Evolutionary conservation across 2,113 vertebrate species (phyloP).

Genomic region (Macheiramphus alcinus): DNA sequence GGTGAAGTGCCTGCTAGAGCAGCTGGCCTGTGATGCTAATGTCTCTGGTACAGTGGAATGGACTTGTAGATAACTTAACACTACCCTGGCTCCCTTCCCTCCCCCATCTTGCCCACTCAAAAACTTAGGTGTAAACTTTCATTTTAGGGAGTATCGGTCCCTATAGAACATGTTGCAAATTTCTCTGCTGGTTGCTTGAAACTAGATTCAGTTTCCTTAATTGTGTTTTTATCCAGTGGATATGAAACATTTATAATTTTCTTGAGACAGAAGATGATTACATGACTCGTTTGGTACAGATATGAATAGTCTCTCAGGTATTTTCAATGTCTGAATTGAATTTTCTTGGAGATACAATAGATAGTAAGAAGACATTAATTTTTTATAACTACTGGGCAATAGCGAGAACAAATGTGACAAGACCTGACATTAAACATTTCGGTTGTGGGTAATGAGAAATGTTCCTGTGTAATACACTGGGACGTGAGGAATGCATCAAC

Average conservation of each 20-base stretch:
- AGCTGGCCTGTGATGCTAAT: too few species aligned
- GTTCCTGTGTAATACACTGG: neutral
- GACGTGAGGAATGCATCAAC: neutral
- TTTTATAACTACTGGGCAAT: neutral
- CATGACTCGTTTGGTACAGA: neutral
- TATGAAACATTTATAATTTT: neutral
- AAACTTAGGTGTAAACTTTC: neutral
- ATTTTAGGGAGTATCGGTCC: neutral
- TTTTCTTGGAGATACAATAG: neutral
- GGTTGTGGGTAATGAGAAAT: neutral
- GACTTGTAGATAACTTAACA: neutral
- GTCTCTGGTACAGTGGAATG: neutral
- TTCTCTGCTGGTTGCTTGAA: neutral
- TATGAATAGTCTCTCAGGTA: neutral
- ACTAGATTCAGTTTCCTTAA: neutral
- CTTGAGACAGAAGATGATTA: neutral
- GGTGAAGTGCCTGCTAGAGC: neutral
- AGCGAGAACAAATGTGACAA: neutral
- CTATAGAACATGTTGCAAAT: neutral
- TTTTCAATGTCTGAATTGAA: neutral
- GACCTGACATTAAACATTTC: neutral
- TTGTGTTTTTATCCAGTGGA: neutral
- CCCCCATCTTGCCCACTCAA: neutral
- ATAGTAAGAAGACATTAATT: neutral
- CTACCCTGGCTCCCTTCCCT: neutral